Conservation (phyloP, 2,888 invertebrate genomes). For the Homarus gammarus region DNA sequence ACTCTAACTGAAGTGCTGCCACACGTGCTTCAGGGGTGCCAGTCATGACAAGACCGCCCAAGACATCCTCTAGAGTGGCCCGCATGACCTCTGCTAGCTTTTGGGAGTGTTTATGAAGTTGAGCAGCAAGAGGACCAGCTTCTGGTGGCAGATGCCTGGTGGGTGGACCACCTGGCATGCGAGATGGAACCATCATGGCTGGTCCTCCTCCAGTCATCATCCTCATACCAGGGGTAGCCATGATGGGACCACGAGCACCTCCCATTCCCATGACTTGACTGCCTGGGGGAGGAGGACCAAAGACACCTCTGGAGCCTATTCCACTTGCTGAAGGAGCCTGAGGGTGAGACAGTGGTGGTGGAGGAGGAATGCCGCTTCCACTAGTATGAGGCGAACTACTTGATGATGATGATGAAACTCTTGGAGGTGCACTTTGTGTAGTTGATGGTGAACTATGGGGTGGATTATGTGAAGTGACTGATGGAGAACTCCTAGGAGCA, state of each 20-base stretch:
- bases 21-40: conserved; percentile 83
- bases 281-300: conserved; percentile 60
- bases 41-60: conserved; percentile 82
- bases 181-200: conserved; percentile 49
- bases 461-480: conserved; percentile 18
- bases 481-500: conserved; percentile 30
- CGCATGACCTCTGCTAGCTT: conserved; percentile 87
- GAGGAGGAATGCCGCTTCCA: conserved; percentile 60
- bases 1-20: conserved; percentile 84
- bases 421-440: conserved; percentile 14
- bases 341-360: conserved; percentile 74
- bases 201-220: conserved; percentile 61
- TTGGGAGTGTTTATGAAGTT: conserved; percentile 83
- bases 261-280: conserved; percentile 44
- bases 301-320: conserved; percentile 53
- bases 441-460: conserved; percentile 21
- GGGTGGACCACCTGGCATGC: conserved; percentile 59
- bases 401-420: conserved; percentile 47
- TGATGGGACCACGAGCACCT: conserved; percentile 56
- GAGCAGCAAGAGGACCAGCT: conserved; percentile 83
- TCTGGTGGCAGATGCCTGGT: conserved; percentile 77
- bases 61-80: conserved; percentile 84
- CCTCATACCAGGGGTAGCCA: conserved; percentile 59
- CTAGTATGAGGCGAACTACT: conserved; percentile 49
- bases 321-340: conserved; percentile 43